Evolutionary conservation across 2,888 invertebrate species (phyloP), one percentile per base, ranked within the genome.

Genomic region (Amitus sp.): DNA sequence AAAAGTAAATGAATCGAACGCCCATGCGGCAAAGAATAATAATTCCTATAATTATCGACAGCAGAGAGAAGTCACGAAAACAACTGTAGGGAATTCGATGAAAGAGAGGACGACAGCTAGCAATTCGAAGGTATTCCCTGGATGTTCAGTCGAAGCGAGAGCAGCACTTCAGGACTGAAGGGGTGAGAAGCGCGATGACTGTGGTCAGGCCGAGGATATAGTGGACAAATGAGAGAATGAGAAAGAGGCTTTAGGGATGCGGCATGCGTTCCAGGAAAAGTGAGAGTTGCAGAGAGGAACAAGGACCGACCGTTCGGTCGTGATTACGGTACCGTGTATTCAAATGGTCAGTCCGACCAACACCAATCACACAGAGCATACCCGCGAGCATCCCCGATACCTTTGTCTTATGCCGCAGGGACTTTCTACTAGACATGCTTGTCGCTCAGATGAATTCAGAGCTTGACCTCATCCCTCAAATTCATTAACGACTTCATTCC

Each of bases 251-350:
- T 55, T 57, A 48, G 57, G 57, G 39, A 27, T 40, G 15, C 15
- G 39, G 34, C 4, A 34, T 34, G 34, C 34, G 34, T 34, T 34
- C 37, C 46, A 12, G 47, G 28, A 42, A 51, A 48, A 48, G 54
- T 23, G 52, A 48, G 37, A 52, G 45, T 40, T 17, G 9, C 53
- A 49, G 34, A 45, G 57, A 57, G 63, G 55, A 64, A 67, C 67
- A 59, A 66, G 63, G 57, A 67, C 46, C 58, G 48, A 51, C 39
- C 63, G 70, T 71, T 64, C 68, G 72, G 76, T 73, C 78, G 76
- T 80, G 79, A 80, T 80, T 80, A 80, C 78, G 76, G 77, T 73
- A 64, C 71, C 78, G 76, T 76, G 77, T 80, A 82, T 81, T 79
- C 80, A 80, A 82, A 81, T 81, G 81, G 80, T 79, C 79, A 78